Evolutionary conservation across 2,113 vertebrate genomes (phyloP).

Genomic region (Rhinoderma darwinii): DNA sequence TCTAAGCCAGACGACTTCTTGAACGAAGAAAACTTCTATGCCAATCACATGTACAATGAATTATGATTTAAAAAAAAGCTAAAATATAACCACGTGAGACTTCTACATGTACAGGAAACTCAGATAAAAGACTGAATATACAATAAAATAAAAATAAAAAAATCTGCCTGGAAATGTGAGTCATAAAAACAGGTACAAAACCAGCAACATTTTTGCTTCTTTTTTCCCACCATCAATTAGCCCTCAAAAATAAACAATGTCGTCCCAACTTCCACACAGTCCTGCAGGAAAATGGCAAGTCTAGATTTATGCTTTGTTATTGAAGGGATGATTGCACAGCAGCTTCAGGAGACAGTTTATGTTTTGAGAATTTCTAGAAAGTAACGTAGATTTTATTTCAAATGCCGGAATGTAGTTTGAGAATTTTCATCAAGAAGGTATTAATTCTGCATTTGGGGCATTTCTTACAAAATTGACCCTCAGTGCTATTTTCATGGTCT

Average conservation of each 20-base stretch:
- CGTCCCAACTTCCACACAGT: conserved; percentile 31
- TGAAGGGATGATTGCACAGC: not conserved
- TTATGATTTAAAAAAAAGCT: no score
- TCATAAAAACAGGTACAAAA: conserved; percentile 33
- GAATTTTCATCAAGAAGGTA: not conserved
- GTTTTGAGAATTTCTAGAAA: not conserved
- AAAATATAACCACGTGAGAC: not conserved
- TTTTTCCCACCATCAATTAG: conserved; percentile 45
- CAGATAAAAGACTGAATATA: not conserved
- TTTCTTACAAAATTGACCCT: not conserved
- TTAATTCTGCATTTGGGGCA: no score
- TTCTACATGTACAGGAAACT: not conserved
- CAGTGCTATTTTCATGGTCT: not conserved
- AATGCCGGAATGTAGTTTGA: not conserved
- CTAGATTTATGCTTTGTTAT: conserved; percentile 43
- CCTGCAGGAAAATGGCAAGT: not conserved
- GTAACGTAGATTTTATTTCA: not conserved
- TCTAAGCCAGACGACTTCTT: not conserved
- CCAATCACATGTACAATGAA: not conserved
- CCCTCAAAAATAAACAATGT: conserved; percentile 36
- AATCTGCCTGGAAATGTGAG: not conserved
- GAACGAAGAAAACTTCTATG: not conserved
- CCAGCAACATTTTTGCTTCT: conserved; percentile 18
- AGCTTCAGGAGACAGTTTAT: not conserved
- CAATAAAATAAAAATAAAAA: not conserved